These are phyloP conservation scores for Melanogrammus aeglefinus DNA, from an alignment of 2,797 vertebrate genomes.

Conservation along the genomic window DNA sequence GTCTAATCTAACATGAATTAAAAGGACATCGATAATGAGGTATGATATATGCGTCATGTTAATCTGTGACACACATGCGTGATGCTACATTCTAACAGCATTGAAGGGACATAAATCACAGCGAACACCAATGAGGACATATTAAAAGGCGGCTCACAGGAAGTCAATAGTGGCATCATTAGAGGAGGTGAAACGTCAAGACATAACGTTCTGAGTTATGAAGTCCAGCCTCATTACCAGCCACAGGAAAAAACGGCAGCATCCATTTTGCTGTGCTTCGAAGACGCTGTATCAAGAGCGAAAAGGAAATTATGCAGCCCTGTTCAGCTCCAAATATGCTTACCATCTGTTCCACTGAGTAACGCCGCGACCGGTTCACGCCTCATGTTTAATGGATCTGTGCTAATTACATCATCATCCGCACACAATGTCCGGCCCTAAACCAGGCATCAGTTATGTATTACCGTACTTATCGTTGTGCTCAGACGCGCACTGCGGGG, in stretches of 20 bases:
- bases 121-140: neutral
- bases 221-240: neutral
- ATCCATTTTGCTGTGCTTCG: constrained; percentile 48
- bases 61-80: neutral
- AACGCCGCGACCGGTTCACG: constrained; percentile 57
- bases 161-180: neutral
- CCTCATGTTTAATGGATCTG: constrained; percentile 75
- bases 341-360: constrained; percentile 72
- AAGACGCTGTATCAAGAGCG: constrained; percentile 62
- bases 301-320: constrained; percentile 63
- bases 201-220: constrained; percentile 26
- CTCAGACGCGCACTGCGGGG: neutral
- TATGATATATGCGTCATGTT: neutral
- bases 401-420: constrained; percentile 64
- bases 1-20: neutral
- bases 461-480: neutral
- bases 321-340: constrained; percentile 70
- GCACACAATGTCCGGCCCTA: constrained; percentile 53
- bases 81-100: neutral
- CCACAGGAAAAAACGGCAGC: neutral
- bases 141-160: neutral
- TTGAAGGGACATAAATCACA: neutral
- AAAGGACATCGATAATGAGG: neutral
- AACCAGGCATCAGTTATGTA: constrained; percentile 39
- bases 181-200: neutral